Percentiles rank a stretch among this genome's conserved stretches.
These are phyloP conservation scores for Apogon hyalosoma DNA, from an alignment of 2,797 vertebrate species.

Conservation along the genomic window DNA sequence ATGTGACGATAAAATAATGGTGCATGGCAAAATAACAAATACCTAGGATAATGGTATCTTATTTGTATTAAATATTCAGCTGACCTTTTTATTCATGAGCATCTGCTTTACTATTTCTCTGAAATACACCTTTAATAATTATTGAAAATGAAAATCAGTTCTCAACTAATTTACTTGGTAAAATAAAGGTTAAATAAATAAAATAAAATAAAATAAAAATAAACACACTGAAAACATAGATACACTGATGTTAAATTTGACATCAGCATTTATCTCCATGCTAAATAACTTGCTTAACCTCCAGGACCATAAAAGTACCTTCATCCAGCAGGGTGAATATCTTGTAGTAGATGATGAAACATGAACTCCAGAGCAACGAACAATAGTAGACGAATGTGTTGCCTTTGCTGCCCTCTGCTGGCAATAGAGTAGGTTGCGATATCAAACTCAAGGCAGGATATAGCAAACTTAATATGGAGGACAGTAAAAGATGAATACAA, in stretches of 20 bases:
- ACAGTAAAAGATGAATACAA: neutral
- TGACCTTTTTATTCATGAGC: neutral
- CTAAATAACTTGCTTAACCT: conserved; percentile 7
- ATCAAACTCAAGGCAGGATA: too few relatives aligned
- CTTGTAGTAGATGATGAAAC: conserved; percentile 10
- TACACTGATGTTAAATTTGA: conserved; percentile 1
- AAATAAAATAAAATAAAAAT: too few relatives aligned
- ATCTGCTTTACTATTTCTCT: neutral
- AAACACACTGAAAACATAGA: neutral
- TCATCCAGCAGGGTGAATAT: conserved; percentile 12
- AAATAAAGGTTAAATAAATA: too few relatives aligned
- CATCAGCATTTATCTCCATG: conserved; percentile 16
- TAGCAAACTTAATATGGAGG: too few relatives aligned
- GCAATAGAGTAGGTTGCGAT: neutral
- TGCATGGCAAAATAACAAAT: neutral
- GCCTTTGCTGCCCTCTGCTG: conserved; percentile 79
- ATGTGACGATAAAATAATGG: neutral
- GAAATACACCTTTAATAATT: neutral
- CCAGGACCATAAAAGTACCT: conserved; percentile 8
- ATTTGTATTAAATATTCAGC: neutral
- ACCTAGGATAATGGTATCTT: neutral
- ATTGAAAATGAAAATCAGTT: too few relatives aligned
- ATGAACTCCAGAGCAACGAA: neutral
- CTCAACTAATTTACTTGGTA: too few relatives aligned
- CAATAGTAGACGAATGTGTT: neutral